Percentiles rank a stretch among this genome's conserved stretches.
Evolutionary conservation across 1,140 invertebrate species (phyloP).

Genomic region (Muscidifurax raptorellus): DNA sequence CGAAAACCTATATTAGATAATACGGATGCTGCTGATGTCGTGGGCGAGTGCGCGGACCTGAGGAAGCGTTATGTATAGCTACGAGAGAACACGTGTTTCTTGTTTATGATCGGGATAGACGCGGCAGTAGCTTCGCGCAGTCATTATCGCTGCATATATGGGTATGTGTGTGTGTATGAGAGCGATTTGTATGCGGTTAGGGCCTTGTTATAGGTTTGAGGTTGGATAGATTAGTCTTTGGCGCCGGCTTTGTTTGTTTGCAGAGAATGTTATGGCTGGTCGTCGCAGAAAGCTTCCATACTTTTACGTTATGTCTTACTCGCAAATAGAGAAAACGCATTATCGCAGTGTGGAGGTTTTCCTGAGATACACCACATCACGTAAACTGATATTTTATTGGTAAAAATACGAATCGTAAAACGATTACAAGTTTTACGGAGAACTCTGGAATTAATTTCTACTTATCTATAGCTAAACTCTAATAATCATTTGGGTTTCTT

Average conservation of each 20-base stretch:
- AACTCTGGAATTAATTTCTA: no score
- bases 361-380: no score
- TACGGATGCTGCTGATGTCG: background rate
- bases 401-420: background rate
- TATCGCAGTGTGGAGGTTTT: background rate
- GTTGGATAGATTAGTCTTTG: background rate
- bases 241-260: background rate
- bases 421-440: background rate
- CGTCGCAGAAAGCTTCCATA: background rate
- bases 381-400: background rate
- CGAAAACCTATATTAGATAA: no score
- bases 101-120: background rate
- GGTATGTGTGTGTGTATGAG: background rate
- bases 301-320: background rate
- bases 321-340: background rate
- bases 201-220: background rate
- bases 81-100: constrained; percentile 28
- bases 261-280: no score
- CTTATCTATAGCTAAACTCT: no score
- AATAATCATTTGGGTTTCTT: no score
- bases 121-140: background rate
- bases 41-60: background rate
- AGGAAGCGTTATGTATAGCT: background rate
- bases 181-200: background rate
- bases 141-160: constrained; percentile 43